A percentile compares a stretch with the other conserved stretches of the same genome.
phyloP scores from a whole-genome alignment of 1,140 invertebrate genomes.

The roundworm (Caenorhabditis elegans) region WBcel235 BX284604.4:17313501-17314000 shows the following conservation, averaged over 20 bases:
- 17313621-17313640: neutral
- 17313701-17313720: conserved; percentile 2
- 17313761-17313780: conserved; percentile 67
- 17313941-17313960: conserved; percentile 42
- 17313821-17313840: conserved; percentile 78
- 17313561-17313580: neutral
- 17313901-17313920: conserved; percentile 15
- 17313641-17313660: neutral
- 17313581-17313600: neutral
- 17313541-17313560: neutral
- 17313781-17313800: conserved; percentile 77
- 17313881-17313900: conserved; percentile 75
- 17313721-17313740: conserved; percentile 29
- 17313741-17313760: neutral
- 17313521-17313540: neutral
- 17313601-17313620: neutral
- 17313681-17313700: neutral
- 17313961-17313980: conserved; percentile 44
- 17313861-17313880: conserved; percentile 61
- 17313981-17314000: conserved; percentile 38
- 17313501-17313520: neutral
- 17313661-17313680: neutral
- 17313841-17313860: conserved; percentile 75
- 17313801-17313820: conserved; percentile 75
- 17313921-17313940: neutral